Evolutionary conservation across 2,888 invertebrate genomes (phyloP).

Genomic region (Pemphredon lugubris): DNA sequence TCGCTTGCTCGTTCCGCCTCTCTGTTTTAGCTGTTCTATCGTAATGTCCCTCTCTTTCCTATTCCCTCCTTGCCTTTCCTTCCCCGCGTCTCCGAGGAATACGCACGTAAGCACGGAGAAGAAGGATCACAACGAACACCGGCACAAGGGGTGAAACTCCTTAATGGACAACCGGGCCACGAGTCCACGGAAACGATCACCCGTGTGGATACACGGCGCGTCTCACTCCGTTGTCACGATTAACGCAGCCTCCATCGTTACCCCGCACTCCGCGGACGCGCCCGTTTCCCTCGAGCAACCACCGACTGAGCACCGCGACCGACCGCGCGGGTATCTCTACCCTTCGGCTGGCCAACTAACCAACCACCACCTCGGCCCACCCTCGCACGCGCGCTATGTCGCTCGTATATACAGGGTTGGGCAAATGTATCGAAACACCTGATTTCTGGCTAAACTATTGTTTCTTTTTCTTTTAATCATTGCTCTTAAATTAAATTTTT

Average conservation of each 20-base stretch:
- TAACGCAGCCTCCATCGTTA: constrained; percentile 56
- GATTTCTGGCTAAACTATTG: too few species aligned
- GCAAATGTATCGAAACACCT: too few species aligned
- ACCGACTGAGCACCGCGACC: constrained; percentile 61
- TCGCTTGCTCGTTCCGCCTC: constrained; percentile 15
- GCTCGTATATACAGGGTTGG: constrained; percentile 33
- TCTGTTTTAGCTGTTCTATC: constrained; percentile 18
- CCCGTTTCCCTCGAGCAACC: constrained; percentile 59
- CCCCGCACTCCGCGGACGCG: constrained; percentile 52
- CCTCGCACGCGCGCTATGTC: constrained; percentile 54
- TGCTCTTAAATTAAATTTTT: too few species aligned
- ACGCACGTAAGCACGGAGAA: background rate
- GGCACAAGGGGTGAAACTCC: constrained; percentile 17
- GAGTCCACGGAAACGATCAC: constrained; percentile 46
- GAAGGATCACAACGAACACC: constrained; percentile 14
- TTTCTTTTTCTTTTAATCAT: too few species aligned
- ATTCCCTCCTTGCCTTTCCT: too few species aligned
- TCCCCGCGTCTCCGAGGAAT: background rate
- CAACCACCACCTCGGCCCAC: constrained; percentile 9
- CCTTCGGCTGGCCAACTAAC: constrained; percentile 27
- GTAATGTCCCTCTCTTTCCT: constrained; percentile 2
- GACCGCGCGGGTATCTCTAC: constrained; percentile 43
- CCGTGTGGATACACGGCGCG: constrained; percentile 41
- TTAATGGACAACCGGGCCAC: constrained; percentile 21
- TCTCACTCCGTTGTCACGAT: constrained; percentile 52